Base-by-base conservation (phyloP, 2,888 invertebrate genomes). In the Plebejus argus region DNA sequence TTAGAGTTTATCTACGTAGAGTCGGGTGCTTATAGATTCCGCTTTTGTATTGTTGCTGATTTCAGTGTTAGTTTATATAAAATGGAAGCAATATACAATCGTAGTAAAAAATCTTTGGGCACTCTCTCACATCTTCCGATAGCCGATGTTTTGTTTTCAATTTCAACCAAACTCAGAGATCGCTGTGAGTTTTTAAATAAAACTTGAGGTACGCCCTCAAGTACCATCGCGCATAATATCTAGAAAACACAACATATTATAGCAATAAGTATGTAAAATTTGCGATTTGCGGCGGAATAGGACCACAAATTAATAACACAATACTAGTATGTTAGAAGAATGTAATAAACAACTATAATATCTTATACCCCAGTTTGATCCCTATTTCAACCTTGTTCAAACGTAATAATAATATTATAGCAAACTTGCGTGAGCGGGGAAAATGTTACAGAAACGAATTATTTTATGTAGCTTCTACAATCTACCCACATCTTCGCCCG, bases 401-500 rank as follows among this genome's bases (percentile, higher is more conserved):
- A 23, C 61, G 23, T 61, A 61, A 61, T 61, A 23, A 3, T 23
- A 61, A 61, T 61, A 23, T 10, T 23, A 61, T 1, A 12, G 23
- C 61, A 20, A 61, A 61, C 23, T 61, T 20, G 61, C 61, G 61
- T 23, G 61, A 20, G 58, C 58, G 58, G 61, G 12, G 20, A 23
- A 61, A 61, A 61, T 23, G 61, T 61, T 61, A 23, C 12, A 61
- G 23, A 61, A 61, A 23, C 61, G 3, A 61, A 61, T 61, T 61
- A 20, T 61, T 61, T 61, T 61, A 12, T 23, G 3, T 23, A 61
- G 3, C 12, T 20, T 61, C 53, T 53, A 18, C 18, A 53, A 53
- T 53, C 61, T 61, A 61, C 61, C 61, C 61, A 61, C 61, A 61
- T 20, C 61, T 61, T 61, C 61, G 61, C 61, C 61, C 61, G 61